Evolutionary conservation across 2,113 vertebrate genomes (phyloP).

Genomic region (Mesoclemmys tuberculata): DNA sequence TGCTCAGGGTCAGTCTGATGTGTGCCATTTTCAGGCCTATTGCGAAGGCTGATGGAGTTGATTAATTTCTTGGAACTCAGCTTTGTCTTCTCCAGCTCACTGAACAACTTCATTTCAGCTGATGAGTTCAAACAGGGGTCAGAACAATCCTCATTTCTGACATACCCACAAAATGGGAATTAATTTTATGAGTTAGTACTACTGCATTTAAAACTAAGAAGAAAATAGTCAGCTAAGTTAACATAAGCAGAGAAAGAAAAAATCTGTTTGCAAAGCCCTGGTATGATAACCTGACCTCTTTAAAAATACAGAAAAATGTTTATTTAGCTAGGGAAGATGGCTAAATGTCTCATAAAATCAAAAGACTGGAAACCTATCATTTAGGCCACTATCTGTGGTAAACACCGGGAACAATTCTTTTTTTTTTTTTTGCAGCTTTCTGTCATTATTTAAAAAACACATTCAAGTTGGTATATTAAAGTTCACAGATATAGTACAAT

Average conservation of each 20-base stretch:
- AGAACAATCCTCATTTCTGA: constrained; percentile 95
- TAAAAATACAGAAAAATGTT: constrained; percentile 26
- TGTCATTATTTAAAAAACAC: background rate
- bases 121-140: constrained; percentile 99
- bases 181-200: constrained; percentile 91
- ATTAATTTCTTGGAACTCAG: constrained; percentile 92
- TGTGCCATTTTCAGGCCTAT: constrained; percentile 82
- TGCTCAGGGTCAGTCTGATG: constrained; percentile 88
- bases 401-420: background rate
- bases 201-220: constrained; percentile 74
- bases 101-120: constrained; percentile 99
- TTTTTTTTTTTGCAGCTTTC: background rate
- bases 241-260: constrained; percentile 34
- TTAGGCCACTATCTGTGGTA: background rate
- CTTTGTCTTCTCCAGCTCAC: constrained; percentile 99
- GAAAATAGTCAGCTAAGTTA: constrained; percentile 61
- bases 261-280: background rate
- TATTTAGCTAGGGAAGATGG: background rate
- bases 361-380: background rate
- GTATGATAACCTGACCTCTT: constrained; percentile 20
- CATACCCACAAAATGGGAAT: constrained; percentile 92
- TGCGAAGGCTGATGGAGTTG: constrained; percentile 85
- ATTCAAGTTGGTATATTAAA: background rate
- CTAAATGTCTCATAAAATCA: background rate
- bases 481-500: background rate